Evolutionary conservation across 1,140 invertebrate genomes (phyloP), one percentile per base, ranked within the genome.

Genomic region (Sycophila sp.): DNA sequence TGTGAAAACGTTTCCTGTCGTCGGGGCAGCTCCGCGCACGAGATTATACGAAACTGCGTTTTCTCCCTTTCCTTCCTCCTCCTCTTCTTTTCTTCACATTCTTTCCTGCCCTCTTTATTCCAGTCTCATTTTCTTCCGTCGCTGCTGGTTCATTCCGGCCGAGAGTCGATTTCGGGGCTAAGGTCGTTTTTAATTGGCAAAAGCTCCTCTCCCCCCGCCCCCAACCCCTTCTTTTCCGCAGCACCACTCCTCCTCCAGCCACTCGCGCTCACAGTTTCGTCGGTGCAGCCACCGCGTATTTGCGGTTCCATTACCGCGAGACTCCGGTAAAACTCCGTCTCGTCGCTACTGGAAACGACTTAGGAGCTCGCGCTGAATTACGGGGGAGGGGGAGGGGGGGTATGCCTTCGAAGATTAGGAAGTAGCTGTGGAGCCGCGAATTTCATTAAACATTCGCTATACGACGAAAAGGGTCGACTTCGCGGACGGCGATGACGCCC

Each of bases 121-220:
- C 68, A 71, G 17, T 7, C 60, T 68, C 30, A 63, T 70, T 72
- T 64, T 74, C 66, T 49, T 63, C 19, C 28, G n/a, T 55, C 53
- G 19, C 30, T 55, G 62, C 67, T 47, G 45, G 36, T 26, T 63
- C 36, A 34, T 42, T 73, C 30, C 22, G 36, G 24, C 42, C 38
- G 47, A 17, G 59, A 45, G 49, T 64, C 34, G 59, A 63, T 70
- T 70, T 70, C 51, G 59, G 56, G 68, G 68, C 68, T 70, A 70
- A 70, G 59, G 68, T 70, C 60, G 59, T 56, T 70, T 70, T 70
- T 70, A 70, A 70, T 70, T 70, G 59, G 59, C 59, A 70, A 56
- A 55, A 64, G 51, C 60, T 58, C 19, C 40, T 63, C 36, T 69
- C 55, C 11, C 24, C 49, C 17, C 17, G 13, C 38, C 17, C 45